Evolutionary conservation across 2,888 invertebrate species (phyloP), one percentile per base, ranked within the genome.

Genomic region (Synergus japonicus): DNA sequence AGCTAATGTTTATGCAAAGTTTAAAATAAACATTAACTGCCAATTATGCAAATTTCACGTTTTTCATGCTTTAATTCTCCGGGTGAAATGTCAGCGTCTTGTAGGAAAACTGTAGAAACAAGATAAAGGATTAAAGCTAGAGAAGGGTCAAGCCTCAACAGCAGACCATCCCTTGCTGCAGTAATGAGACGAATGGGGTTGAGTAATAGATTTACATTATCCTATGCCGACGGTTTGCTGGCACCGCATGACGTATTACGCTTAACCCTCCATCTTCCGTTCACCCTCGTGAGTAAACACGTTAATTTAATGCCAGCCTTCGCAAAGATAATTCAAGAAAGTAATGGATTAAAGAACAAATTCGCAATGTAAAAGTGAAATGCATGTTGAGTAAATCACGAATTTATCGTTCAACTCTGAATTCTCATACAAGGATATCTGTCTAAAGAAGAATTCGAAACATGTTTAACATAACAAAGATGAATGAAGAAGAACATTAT

Each of bases 181-280:
- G 85, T 88, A 88, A 89, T 86, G 87, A 87, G 87, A 88, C 85
- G 84, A 84, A 87, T 83, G 84, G 84, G 81, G 83, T 84, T 82
- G 88, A 89, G 88, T 89, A 89, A 90, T 90, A 89, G 89, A 89
- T 89, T 88, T 87, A 83, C 87, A 88, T 90, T 89, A 88, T 85
- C 83, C 85, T 82, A 80, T 83, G 85, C 85, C 84, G 77, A 82
- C 83, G 85, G 83, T 84, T 84, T 80, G 79, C 84, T 83, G 86
- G 82, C 85, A 85, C 83, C 81, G 80, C 79, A 82, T 89, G 90
- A 90, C 89, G 86, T 87, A 90, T 90, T 84, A 84, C 87, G 83
- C 86, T 84, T 80, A 80, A 83, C 81, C 80, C 80, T 63, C 77
- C 58, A 29, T 78, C 79, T 79, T 65, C 76, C 64, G 78, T 77